Evolutionary conservation across 2,888 invertebrate genomes (phyloP).

Genomic region (Drosophila longiperda): DNA sequence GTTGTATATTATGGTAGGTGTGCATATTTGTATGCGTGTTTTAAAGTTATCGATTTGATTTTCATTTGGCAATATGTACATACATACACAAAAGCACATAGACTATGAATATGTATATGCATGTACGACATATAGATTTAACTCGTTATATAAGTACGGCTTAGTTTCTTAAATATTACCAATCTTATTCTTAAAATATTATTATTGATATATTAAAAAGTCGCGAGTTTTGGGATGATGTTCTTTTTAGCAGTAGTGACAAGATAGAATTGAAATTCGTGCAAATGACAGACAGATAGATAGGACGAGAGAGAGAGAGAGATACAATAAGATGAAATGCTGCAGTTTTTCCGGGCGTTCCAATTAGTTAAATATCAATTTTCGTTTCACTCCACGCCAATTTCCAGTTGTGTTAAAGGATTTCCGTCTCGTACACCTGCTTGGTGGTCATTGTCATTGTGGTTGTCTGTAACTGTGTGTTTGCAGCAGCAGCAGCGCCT

Average conservation of each 20-base stretch:
- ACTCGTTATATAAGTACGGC: constrained; percentile 23
- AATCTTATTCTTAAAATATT: constrained; percentile 26
- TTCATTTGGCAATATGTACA: constrained; percentile 18
- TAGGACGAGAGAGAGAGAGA: neutral
- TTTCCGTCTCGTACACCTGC: constrained; percentile 96
- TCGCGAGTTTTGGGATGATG: constrained; percentile 12
- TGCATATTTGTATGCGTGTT: constrained; percentile 14
- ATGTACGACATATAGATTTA: constrained; percentile 40
- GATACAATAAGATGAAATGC: constrained; percentile 14
- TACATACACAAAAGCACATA: constrained; percentile 13
- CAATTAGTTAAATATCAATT: constrained; percentile 74
- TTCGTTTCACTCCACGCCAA: constrained; percentile 84
- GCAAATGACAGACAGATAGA: constrained; percentile 4
- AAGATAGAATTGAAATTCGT: constrained; percentile 26
- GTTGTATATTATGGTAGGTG: constrained; percentile 15
- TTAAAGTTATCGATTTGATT: constrained; percentile 15
- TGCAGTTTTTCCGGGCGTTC: constrained; percentile 8
- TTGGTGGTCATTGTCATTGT: constrained; percentile 88
- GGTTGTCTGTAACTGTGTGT: constrained; percentile 61
- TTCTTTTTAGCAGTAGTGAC: constrained; percentile 15
- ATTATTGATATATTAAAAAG: constrained; percentile 30
- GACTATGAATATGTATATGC: constrained; percentile 22
- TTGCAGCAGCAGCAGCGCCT: constrained; percentile 46
- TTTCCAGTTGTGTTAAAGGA: constrained; percentile 90
- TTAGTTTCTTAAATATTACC: constrained; percentile 31